These are phyloP conservation scores for Theropithecus gelada DNA, from an alignment of 2,113 vertebrate genomes.

Conservation along the genomic window DNA sequence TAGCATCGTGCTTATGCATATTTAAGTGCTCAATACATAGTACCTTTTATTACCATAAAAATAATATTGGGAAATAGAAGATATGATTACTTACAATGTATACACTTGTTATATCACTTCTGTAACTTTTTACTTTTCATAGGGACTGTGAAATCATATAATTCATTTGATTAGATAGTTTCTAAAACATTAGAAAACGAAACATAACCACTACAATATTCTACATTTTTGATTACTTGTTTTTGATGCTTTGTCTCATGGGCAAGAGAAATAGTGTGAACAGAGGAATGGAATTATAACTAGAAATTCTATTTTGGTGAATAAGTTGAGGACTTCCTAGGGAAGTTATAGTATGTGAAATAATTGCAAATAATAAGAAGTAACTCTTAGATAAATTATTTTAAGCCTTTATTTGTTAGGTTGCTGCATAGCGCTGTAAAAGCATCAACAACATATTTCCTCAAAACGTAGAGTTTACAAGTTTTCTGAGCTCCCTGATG, in stretches of 20 bases:
- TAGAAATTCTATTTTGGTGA: neutral
- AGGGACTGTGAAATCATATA: neutral
- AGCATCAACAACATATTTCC: slow-evolving; percentile 37
- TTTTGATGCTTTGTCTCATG: neutral
- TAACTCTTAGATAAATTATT: slow-evolving; percentile 38
- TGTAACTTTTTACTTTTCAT: neutral
- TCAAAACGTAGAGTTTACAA: slow-evolving; percentile 40
- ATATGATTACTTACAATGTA: neutral
- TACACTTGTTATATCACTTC: neutral
- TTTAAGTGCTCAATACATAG: neutral
- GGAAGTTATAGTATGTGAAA: neutral
- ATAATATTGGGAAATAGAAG: neutral
- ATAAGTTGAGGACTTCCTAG: neutral
- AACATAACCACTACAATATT: neutral
- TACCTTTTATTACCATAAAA: neutral
- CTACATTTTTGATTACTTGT: neutral
- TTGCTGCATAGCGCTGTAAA: neutral
- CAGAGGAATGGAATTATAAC: neutral
- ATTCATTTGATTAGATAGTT: neutral
- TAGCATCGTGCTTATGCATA: neutral
- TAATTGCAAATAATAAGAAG: slow-evolving; percentile 2
- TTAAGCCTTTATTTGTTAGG: neutral
- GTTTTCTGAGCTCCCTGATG: slow-evolving; percentile 30
- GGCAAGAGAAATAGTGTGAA: neutral
- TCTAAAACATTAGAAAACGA: neutral